Evolutionary conservation across 2,888 invertebrate species (phyloP), one percentile per base, ranked within the genome.

Genomic region (Eupithecia subumbrata): DNA sequence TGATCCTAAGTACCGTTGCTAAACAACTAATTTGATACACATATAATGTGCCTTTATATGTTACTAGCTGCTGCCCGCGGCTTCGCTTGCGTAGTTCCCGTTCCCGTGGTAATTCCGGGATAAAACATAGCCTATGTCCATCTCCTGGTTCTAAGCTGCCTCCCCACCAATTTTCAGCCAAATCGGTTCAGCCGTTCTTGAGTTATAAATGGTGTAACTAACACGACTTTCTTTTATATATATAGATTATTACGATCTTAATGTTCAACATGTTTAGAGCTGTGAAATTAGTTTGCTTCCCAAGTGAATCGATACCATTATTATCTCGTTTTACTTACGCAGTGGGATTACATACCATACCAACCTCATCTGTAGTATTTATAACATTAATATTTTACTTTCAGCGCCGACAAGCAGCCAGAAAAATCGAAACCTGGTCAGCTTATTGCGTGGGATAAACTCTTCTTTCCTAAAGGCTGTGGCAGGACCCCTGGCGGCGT

Each of bases 381-480:
- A 56, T 22, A 22, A 9, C 22, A n/a, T 34, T 22, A 56, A 22
- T 11, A 66, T 68, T 64, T 68, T 14, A 11, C 16, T 76, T 72
- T 45, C 84, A 90, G 90, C 66, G 81, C 86, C 22, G 83, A 83
- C 52, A 86, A 85, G 76, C 84, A 87, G 79, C 85, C 88, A n/a
- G 82, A 79, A 30, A 85, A 87, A 68, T 84, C 83, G 67, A 85
- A 86, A 63, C 89, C 87, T 63, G 97, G 97, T 69, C 92, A 95
- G 64, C 86, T 95, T 30, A 95, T 96, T 11, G 95, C 96, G 45
- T 97, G 97, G 97, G 89, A 95, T 68, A 95, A 97, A 80, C 89
- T 97, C 22, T 96, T 96, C 86, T 97, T 97, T 90, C 97, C 97
- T 9, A 95, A 96, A 82, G 96, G 96, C 70, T 97, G 97, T 86